Base-by-base conservation (phyloP, 2,797 vertebrate species). In the Microctenopoma stevenorrisi region DNA sequence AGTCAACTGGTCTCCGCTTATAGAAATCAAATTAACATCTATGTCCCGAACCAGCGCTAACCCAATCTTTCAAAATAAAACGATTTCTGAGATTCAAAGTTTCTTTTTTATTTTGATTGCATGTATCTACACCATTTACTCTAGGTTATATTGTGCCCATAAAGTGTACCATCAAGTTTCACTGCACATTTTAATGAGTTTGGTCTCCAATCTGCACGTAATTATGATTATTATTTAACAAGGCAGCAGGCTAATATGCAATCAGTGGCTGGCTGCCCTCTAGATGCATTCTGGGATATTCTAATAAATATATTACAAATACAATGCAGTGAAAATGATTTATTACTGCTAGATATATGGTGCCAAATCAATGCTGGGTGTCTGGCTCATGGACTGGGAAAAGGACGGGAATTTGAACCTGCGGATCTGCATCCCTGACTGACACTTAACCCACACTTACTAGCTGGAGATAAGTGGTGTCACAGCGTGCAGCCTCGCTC, bases 191-290 rank as follows among this genome's bases (percentile, higher is more conserved):
- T 61, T 42, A 62, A 78, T 63, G 58, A 72, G 56, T 62, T 66
- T 65, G 51, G 28, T 46, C 54, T 52, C 4, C 54, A 57, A n/a
- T 81, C 38, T 80, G 53, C 4, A 7, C 37, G n/a, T 70, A 72
- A 79, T 76, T 69, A 79, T 49, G 7, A 3, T 59, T 46, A 22
- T 82, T 69, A 83, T 74, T 79, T 67, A 72, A 26, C 38, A 52
- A 64, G 51, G 46, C 62, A 69, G 72, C 37, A 16, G 53, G 63
- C 74, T 30, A 57, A 68, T 85, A 59, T 77, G 51, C 55, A 76
- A 58, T 83, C 73, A 76, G 55, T 51, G 46, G 42, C 56, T 43
- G 43, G 46, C 28, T 60, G 64, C 61, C 28, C 59, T 82, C 42
- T 70, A 35, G 44, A 74, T 43, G 47, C 38, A 42, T 35, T 60